Evolutionary conservation across 2,797 vertebrate species (phyloP).

Genomic region (Lepus townsendii): DNA sequence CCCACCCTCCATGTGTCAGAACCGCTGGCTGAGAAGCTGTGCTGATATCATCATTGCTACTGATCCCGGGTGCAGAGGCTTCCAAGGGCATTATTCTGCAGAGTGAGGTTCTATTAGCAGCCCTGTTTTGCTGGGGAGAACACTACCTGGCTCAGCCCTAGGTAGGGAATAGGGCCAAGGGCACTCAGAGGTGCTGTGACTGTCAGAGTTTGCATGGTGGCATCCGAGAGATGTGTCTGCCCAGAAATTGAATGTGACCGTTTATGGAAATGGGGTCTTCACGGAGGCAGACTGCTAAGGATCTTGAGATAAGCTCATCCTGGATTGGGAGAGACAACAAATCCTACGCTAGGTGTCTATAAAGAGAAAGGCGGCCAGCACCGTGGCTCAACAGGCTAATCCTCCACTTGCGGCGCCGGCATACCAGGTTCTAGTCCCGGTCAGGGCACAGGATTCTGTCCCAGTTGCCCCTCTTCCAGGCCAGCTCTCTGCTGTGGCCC

Average conservation of each 20-base stretch:
- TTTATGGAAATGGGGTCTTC: not conserved
- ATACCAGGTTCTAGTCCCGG: too few relatives aligned
- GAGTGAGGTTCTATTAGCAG: not conserved
- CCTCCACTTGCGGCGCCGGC: too few relatives aligned
- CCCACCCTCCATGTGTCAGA: constrained; percentile 20
- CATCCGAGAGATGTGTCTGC: not conserved
- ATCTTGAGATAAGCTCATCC: not conserved
- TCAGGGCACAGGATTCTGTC: too few relatives aligned
- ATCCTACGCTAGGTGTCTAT: not conserved
- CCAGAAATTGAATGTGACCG: not conserved
- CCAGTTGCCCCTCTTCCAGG: too few relatives aligned
- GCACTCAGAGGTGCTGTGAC: fast-evolving
- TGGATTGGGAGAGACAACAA: not conserved
- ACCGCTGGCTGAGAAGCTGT: not conserved
- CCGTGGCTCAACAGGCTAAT: too few relatives aligned
- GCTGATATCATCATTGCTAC: not conserved
- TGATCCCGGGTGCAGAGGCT: too few relatives aligned
- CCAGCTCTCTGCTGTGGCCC: too few relatives aligned
- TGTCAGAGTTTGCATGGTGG: fast-evolving
- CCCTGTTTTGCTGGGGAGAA: too few relatives aligned
- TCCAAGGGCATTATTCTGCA: fast-evolving
- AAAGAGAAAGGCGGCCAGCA: too few relatives aligned
- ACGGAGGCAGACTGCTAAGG: not conserved
- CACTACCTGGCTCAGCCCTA: fast-evolving
- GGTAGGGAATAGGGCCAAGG: not conserved